Conservation (phyloP, 2,888 invertebrate species). For the Biston stratarius region DNA sequence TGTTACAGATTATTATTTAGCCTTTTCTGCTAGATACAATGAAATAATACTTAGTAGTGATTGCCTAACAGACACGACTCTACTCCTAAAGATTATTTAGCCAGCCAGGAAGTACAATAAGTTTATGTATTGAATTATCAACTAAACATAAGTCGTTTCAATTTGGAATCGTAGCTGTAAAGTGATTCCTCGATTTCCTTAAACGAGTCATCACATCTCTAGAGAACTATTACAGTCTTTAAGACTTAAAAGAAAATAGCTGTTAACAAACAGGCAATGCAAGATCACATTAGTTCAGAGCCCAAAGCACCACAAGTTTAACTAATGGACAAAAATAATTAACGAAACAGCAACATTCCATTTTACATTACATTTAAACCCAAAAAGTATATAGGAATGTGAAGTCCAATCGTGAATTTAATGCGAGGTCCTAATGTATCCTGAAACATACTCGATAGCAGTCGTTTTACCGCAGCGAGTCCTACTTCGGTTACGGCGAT, state of each 20-base stretch:
- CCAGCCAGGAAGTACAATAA: constrained; percentile 19
- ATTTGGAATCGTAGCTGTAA: neutral
- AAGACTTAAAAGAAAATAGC: constrained; percentile 60
- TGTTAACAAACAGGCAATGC: constrained; percentile 57
- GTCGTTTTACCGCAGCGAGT: constrained; percentile 42
- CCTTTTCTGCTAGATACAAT: constrained; percentile 42
- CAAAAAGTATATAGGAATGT: constrained; percentile 41
- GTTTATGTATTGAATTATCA: constrained; percentile 12
- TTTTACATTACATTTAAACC: constrained; percentile 34
- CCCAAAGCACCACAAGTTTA: constrained; percentile 48
- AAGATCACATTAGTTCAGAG: constrained; percentile 58
- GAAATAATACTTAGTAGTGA: constrained; percentile 34
- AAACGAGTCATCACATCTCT: constrained; percentile 25
- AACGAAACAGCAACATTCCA: constrained; percentile 43
- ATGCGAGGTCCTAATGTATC: constrained; percentile 32
- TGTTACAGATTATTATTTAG: constrained; percentile 42
- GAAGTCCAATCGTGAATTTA: constrained; percentile 38
- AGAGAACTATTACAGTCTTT: constrained; percentile 59
- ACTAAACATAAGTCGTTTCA: constrained; percentile 5
- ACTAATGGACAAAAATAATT: constrained; percentile 13
- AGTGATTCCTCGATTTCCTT: constrained; percentile 31
- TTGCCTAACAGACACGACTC: constrained; percentile 10
- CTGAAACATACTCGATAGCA: constrained; percentile 37
- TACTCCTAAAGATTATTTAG: constrained; percentile 23
- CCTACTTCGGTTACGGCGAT: constrained; percentile 39